Base-by-base conservation (phyloP, 2,888 invertebrate species). In the Periphyllus acericola region DNA sequence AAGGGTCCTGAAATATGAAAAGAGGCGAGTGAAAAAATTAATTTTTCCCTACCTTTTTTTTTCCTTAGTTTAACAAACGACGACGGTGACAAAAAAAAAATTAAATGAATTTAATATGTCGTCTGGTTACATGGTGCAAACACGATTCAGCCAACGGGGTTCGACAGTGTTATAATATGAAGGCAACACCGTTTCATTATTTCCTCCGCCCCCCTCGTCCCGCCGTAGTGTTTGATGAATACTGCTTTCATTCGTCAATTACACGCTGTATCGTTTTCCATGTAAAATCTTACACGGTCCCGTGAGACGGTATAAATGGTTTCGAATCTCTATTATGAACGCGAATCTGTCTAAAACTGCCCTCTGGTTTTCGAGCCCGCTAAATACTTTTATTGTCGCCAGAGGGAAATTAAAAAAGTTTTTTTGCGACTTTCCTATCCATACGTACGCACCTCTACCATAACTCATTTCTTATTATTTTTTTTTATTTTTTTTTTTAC, bases 341-440 rank as follows among this genome's bases (percentile, higher is more conserved):
- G 29, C 17, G n/a, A 55, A 72, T 76, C 68, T 34, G 32, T 78
- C 66, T 71, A 46, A 72, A 78, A 80, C 80, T 86, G 80, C 79
- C 72, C 86, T 72, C 55, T 80, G 80, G 79, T 86, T 80, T 86
- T 86, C 72, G 32, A 72, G 74, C 34, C 60, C 40, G 29, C 86
- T 86, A 86, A 86, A 86, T 86, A 86, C 86, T 71, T 86, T 86
- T 86, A 86, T 80, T 80, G 80, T 86, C 80, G 80, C 79, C 72
- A 55, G 72, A 80, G 72, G 79, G 79, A 86, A 86, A 86, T 86
- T 86, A 86, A 80, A 86, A 86, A 86, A 86, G 86, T 86, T 86
- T 86, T 79, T 74, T 72, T 60, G 19, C 46, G 14, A 46, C 46
- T 46, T 14, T 46, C 46, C 46, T 46, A 14, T 46, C 46, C 46